A percentile compares a stretch with the other conserved stretches of the same genome.
phyloP scores from a whole-genome alignment of 2,888 invertebrate species.

The Sabatieria punctata region DNA sequence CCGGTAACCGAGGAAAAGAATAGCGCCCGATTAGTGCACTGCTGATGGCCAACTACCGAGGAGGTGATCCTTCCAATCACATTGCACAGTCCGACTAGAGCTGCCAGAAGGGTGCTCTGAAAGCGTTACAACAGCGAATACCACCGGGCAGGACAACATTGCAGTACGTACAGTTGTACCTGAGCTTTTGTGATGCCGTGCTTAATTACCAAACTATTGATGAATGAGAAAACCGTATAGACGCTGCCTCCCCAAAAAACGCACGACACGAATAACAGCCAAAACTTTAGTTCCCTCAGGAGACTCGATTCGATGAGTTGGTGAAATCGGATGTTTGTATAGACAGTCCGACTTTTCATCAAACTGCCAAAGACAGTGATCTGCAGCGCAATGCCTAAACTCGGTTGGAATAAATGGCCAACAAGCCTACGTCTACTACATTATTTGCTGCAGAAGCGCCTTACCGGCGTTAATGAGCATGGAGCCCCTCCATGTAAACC shows the following conservation, averaged over 20 bases:
- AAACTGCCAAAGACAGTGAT: not conserved
- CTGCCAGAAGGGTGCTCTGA: slow-evolving; percentile 6
- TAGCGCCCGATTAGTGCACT: not conserved
- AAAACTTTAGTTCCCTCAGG: not conserved
- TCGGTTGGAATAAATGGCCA: not conserved
- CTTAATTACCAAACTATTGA: too few species aligned
- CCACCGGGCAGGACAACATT: too few species aligned
- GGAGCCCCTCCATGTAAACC: slow-evolving; percentile 32
- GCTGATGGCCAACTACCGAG: slow-evolving; percentile 2
- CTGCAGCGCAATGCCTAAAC: not conserved
- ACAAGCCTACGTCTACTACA: not conserved
- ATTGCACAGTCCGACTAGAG: slow-evolving; percentile 5
- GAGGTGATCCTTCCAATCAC: slow-evolving; percentile 3
- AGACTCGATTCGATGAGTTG: slow-evolving; percentile 1
- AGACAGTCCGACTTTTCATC: too few species aligned
- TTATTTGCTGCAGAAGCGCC: too few species aligned
- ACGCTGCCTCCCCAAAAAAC: slow-evolving; percentile 1
- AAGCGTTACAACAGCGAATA: too few species aligned
- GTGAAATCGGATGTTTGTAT: slow-evolving; percentile 1
- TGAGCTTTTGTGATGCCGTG: too few species aligned
- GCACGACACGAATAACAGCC: not conserved
- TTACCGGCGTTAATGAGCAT: slow-evolving; percentile 28
- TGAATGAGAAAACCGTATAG: slow-evolving; percentile 9
- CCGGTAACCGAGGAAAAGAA: slow-evolving; percentile 1
- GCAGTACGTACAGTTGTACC: too few species aligned